Base-by-base conservation (phyloP, 2,888 invertebrate species). In the Troides aeacus region DNA sequence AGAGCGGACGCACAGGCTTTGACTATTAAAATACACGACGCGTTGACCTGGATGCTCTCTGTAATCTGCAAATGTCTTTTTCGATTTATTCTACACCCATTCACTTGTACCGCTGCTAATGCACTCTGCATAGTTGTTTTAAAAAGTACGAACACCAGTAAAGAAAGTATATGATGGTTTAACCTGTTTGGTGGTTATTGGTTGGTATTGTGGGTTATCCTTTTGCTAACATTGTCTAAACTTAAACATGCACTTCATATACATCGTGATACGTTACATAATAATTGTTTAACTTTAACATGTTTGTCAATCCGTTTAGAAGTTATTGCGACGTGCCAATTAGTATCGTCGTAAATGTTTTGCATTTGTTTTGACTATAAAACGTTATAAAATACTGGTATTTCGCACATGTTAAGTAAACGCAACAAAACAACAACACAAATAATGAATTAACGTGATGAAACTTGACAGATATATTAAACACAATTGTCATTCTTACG, bases 11-110 rank as follows among this genome's bases (percentile, higher is more conserved):
- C 78, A 80, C 79, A 74, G 78, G 79, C 76, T 81, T 79, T 83
- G 83, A 84, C 84, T 85, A 87, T 87, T 88, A 86, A 86, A 85
- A 85, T 84, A 80, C 76, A 77, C 79, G 81, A 86, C 82, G 84
- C 84, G 79, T 85, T 86, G 82, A 83, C 85, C 87, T 81, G 84
- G 83, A 85, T 77, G 75, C 75, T 75, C 76, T 75, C 76, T 75
- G 75, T 77, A 77, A 81, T 80, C 77, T 79, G 74, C 75, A 75
- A 77, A 74, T 77, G 72, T 74, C 74, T 69, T 75, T 73, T 74
- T 73, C 42, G 73, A 73, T 74, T 74, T 75, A 78, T 79, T 79
- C 79, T 79, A 77, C 75, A 77, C 53, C 57, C 66, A 50, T 65
- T 46, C 23, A 58, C 50, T 23, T 53, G 53, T 17, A 50, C 36